phyloP scores from a whole-genome alignment of 2,888 invertebrate genomes.

The Drosophila nigricruria region DNA sequence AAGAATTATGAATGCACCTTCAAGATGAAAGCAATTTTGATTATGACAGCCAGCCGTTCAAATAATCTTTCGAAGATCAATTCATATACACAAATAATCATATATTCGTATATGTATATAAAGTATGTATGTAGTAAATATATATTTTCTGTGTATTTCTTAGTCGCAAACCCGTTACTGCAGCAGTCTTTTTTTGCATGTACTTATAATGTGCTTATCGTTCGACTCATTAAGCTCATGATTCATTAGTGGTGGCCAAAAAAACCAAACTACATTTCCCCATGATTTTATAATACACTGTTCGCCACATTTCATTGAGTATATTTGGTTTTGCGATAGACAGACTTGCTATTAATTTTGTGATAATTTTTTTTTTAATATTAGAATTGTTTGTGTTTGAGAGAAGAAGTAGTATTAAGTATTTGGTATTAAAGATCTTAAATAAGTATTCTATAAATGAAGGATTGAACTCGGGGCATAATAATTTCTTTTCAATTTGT shows the following conservation, averaged over 20 bases:
- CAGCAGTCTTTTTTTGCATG: slow-evolving; percentile 6
- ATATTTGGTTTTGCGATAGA: not conserved
- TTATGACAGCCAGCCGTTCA: slow-evolving; percentile 7
- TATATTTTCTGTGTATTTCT: not conserved
- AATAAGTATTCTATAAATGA: too few species aligned
- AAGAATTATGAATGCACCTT: slow-evolving; percentile 3
- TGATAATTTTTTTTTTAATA: not conserved
- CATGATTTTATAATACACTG: slow-evolving; percentile 3
- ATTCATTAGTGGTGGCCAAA: slow-evolving; percentile 7
- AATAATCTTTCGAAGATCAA: not conserved
- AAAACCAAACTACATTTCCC: not conserved
- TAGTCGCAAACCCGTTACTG: not conserved
- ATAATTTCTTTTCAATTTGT: not conserved
- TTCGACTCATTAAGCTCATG: slow-evolving; percentile 13
- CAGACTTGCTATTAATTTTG: not conserved
- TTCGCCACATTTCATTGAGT: not conserved
- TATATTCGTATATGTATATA: not conserved
- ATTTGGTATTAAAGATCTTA: too few species aligned
- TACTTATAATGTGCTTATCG: slow-evolving; percentile 1
- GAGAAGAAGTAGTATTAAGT: not conserved
- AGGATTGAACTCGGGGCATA: too few species aligned
- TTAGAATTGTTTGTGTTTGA: not conserved
- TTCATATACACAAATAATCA: not conserved
- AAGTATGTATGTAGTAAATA: not conserved
- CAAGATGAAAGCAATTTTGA: not conserved